phyloP scores from a whole-genome alignment of 53 echinoderm and acorn worm species.

The Stichopus horrens region DNA sequence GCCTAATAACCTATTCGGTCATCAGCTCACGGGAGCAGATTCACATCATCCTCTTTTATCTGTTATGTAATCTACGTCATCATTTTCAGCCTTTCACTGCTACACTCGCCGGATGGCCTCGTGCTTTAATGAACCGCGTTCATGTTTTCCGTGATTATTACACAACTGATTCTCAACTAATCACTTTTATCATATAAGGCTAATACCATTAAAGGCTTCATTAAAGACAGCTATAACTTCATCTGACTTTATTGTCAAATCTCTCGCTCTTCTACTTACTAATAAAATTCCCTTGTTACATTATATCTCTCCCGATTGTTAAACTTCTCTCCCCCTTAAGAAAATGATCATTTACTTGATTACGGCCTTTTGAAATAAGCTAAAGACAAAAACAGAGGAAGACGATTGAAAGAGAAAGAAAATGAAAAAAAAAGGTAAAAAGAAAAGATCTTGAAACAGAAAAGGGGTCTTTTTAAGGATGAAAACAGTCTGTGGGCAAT shows the following conservation, averaged over 20 bases:
- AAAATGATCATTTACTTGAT: conserved; percentile 1
- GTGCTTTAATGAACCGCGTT: too few relatives aligned
- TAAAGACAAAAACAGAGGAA: not conserved
- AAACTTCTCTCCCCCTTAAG: not conserved
- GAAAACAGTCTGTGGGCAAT: not conserved
- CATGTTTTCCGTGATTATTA: too few relatives aligned
- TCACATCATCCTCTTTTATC: too few relatives aligned
- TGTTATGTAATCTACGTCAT: too few relatives aligned
- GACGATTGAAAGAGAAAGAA: not conserved
- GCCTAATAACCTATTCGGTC: too few relatives aligned
- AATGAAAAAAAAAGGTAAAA: not conserved
- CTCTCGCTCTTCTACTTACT: not conserved
- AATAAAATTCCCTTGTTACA: conserved; percentile 41
- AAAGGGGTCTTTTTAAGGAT: not conserved
- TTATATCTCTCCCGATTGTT: not conserved
- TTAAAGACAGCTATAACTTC: conserved; percentile 22
- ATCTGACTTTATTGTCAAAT: conserved; percentile 4
- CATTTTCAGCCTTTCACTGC: too few relatives aligned
- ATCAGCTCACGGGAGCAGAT: too few relatives aligned
- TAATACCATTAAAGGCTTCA: conserved; percentile 26
- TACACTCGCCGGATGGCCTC: too few relatives aligned
- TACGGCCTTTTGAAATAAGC: not conserved
- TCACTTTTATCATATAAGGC: conserved; percentile 27
- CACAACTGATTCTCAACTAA: conserved; percentile 11
- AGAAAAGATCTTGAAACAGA: not conserved